Percentiles rank a stretch among this genome's conserved stretches.
These are phyloP conservation scores for Lasiurus borealis DNA, from an alignment of 2,113 vertebrate species.

Conservation along the genomic window DNA sequence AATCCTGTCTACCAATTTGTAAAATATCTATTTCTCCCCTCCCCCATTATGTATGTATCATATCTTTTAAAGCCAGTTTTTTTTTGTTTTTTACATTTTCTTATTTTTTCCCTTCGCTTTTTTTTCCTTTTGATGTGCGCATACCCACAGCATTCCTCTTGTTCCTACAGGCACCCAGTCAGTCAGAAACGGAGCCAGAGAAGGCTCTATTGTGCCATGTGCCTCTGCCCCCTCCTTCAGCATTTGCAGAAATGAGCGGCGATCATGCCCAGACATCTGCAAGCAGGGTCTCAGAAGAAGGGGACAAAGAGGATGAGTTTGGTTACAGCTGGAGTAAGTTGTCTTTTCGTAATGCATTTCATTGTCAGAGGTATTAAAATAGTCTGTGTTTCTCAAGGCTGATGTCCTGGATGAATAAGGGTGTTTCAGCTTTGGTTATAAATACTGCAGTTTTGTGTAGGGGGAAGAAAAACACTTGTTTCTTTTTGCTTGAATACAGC, in stretches of 20 bases:
- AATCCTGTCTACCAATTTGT: slow-evolving; percentile 65
- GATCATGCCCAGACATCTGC: slow-evolving; percentile 86
- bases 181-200: slow-evolving; percentile 87
- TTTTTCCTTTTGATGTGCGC: background rate
- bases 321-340: slow-evolving; percentile 98
- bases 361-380: slow-evolving; percentile 36
- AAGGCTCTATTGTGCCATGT: slow-evolving; percentile 85
- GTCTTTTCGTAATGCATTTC: slow-evolving; percentile 30
- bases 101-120: slow-evolving; percentile 47
- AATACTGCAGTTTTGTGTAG: background rate
- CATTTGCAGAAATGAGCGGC: slow-evolving; percentile 84
- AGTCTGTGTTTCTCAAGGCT: background rate
- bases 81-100: slow-evolving; percentile 23
- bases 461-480: slow-evolving; percentile 15
- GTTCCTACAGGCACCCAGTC: slow-evolving; percentile 87
- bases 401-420: background rate
- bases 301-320: slow-evolving; percentile 92
- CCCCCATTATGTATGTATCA: slow-evolving; percentile 60
- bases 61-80: slow-evolving; percentile 74
- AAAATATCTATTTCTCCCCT: background rate
- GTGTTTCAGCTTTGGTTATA: background rate
- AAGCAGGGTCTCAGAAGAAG: slow-evolving; percentile 79
- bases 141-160: slow-evolving; percentile 73
- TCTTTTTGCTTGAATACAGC: slow-evolving; percentile 60
- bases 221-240: slow-evolving; percentile 82